Percentiles rank a stretch among this genome's conserved stretches.
phyloP scores from a whole-genome alignment of 2,113 vertebrate genomes.

The Anguilla rostrata region DNA sequence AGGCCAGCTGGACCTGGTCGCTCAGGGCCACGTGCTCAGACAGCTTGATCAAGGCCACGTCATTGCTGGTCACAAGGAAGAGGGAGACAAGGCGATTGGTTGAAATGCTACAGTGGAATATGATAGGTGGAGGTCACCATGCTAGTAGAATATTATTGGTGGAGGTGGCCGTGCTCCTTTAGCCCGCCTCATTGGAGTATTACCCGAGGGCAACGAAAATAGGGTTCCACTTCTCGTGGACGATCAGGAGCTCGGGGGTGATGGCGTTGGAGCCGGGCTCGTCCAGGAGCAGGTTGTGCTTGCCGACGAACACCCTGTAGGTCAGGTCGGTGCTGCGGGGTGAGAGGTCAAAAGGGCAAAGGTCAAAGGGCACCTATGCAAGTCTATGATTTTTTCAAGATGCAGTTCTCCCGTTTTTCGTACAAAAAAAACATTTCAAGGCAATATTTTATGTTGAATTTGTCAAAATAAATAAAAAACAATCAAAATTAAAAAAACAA shows the following conservation, averaged over 20 bases:
- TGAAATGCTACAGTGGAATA: background rate
- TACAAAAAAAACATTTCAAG: no score
- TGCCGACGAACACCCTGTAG: conserved; percentile 86
- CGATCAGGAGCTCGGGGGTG: conserved; percentile 73
- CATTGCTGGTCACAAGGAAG: conserved; percentile 54
- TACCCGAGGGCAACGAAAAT: conserved; percentile 69
- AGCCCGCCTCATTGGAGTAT: conserved; percentile 8
- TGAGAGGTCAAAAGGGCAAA: background rate
- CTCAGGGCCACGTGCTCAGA: conserved; percentile 66
- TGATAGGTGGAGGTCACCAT: background rate
- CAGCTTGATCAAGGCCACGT: conserved; percentile 75
- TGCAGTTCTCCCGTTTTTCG: background rate
- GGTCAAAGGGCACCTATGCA: conserved; percentile 9
- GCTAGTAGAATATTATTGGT: no score
- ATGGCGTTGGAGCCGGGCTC: conserved; percentile 66
- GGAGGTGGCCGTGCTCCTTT: no score
- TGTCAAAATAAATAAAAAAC: background rate
- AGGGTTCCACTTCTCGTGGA: conserved; percentile 83
- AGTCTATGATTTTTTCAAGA: background rate
- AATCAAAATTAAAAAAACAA: background rate
- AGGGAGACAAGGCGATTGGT: background rate
- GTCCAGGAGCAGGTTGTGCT: conserved; percentile 68
- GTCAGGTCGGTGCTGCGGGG: conserved; percentile 59
- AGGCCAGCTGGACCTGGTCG: conserved; percentile 64
- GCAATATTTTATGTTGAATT: background rate